These are phyloP conservation scores for Enteromius thamalakanensis DNA, from an alignment of 2,797 vertebrate genomes.

Conservation along the genomic window DNA sequence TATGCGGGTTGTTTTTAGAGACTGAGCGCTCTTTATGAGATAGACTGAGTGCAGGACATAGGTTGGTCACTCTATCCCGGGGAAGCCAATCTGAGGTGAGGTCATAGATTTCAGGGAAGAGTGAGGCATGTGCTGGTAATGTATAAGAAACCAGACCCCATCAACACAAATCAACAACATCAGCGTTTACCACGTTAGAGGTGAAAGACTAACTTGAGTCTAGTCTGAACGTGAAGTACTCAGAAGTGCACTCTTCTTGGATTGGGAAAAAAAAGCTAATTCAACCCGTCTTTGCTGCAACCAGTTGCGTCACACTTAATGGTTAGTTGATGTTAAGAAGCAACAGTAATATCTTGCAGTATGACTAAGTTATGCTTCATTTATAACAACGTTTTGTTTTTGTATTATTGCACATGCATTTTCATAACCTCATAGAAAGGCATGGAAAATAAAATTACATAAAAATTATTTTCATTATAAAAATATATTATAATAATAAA, in stretches of 20 bases:
- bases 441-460: background rate
- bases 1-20: slow-evolving; percentile 54
- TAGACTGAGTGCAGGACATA: slow-evolving; percentile 28
- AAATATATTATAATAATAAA: background rate
- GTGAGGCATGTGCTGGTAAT: slow-evolving; percentile 24
- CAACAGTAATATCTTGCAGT: background rate
- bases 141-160: slow-evolving; percentile 23
- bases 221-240: background rate
- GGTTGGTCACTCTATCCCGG: background rate
- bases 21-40: background rate
- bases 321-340: background rate
- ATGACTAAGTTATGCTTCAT: background rate
- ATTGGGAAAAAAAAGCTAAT: background rate
- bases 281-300: background rate
- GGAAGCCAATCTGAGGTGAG: slow-evolving; percentile 32
- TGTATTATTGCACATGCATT: background rate
- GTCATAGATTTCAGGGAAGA: slow-evolving; percentile 35
- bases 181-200: background rate
- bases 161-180: background rate
- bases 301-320: background rate
- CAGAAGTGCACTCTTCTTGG: background rate
- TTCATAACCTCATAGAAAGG: background rate
- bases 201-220: background rate
- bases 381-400: background rate
- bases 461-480: background rate